A percentile compares a stretch with the other conserved stretches of the same genome.
These are phyloP conservation scores for Oscheius sp. DNA, from an alignment of 2,888 invertebrate species.

Conservation along the genomic window DNA sequence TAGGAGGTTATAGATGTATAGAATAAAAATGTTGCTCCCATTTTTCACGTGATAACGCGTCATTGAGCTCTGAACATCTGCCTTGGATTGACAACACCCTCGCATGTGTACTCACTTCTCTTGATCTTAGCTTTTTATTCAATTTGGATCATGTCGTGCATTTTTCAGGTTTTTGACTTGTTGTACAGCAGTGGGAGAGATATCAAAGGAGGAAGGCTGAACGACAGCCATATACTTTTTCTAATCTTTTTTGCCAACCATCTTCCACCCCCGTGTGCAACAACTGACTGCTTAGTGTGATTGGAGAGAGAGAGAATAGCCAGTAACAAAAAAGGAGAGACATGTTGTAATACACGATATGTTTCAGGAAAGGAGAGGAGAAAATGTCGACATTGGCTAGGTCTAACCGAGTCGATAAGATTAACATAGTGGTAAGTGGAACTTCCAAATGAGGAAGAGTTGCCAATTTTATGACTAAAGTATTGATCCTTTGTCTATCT, in stretches of 20 bases:
- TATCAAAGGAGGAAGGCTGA: not conserved
- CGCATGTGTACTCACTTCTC: not conserved
- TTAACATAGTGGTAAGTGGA: not conserved
- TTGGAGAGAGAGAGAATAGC: not conserved
- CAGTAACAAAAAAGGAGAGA: not conserved
- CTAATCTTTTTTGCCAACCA: not conserved
- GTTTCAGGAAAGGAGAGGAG: too few species aligned
- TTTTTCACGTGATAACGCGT: not conserved
- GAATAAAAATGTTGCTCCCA: too few species aligned
- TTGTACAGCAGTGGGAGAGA: not conserved
- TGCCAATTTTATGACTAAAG: too few species aligned
- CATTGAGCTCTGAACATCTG: too few species aligned
- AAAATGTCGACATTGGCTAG: not conserved
- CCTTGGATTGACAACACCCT: too few species aligned
- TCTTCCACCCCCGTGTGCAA: conserved; percentile 13
- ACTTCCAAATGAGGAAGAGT: too few species aligned
- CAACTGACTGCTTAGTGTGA: conserved; percentile 7
- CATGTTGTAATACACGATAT: not conserved
- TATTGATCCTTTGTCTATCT: not conserved
- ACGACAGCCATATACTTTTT: not conserved
- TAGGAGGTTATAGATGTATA: not conserved
- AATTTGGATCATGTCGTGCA: too few species aligned
- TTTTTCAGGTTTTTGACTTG: too few species aligned
- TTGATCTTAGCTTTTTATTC: too few species aligned
- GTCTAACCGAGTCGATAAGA: not conserved